These are phyloP conservation scores for Orycteropus afer DNA, from an alignment of 2,113 vertebrate genomes.

Conservation along the genomic window DNA sequence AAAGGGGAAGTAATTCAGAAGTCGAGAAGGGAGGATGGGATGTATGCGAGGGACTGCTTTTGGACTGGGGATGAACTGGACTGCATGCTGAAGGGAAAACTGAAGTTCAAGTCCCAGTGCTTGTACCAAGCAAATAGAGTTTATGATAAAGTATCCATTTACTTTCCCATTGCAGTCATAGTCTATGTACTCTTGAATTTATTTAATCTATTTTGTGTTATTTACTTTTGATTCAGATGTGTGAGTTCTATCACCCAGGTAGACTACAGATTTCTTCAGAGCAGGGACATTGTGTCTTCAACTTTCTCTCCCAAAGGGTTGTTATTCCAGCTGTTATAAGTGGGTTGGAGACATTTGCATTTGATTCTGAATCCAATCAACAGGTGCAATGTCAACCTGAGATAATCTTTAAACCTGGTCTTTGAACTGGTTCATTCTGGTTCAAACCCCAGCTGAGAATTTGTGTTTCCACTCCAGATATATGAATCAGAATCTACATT, in stretches of 20 bases:
- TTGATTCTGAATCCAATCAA: neutral
- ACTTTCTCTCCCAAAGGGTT: neutral
- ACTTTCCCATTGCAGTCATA: neutral
- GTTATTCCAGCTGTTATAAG: neutral
- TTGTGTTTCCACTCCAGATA: no score
- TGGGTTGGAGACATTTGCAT: neutral
- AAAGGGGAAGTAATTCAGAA: neutral
- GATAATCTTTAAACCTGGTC: no score
- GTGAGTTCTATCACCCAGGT: neutral
- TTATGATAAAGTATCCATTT: neutral
- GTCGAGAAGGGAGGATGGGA: neutral
- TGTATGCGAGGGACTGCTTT: neutral
- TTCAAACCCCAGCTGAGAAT: no score
- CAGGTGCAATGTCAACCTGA: neutral
- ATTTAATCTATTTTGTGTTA: neutral
- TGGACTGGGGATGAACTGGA: neutral
- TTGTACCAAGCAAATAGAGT: neutral
- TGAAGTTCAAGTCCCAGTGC: no score
- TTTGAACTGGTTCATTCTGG: no score
- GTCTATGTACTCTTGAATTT: neutral
- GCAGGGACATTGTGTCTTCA: neutral
- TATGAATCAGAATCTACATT: no score
- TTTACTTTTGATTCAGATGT: slow-evolving; percentile 11
- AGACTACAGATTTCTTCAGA: neutral
- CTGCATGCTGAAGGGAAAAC: neutral